Conservation (phyloP, 2,113 vertebrate species). For the Pao palembangensis region DNA sequence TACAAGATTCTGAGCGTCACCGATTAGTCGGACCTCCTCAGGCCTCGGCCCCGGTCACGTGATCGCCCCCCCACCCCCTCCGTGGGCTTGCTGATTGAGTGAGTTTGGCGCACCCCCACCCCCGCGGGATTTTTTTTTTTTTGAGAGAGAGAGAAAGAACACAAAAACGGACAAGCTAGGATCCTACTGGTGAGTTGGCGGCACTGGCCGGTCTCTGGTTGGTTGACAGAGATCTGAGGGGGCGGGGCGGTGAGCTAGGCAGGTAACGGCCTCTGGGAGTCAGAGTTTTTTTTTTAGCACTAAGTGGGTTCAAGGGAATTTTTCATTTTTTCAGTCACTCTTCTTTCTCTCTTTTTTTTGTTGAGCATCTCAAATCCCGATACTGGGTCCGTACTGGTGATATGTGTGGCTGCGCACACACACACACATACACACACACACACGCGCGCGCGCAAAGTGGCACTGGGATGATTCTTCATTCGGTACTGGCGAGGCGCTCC, state of each 20-base stretch:
- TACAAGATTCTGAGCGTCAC: slow-evolving; percentile 76
- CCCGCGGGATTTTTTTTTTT: slow-evolving; percentile 36
- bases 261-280: slow-evolving; percentile 42
- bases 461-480: slow-evolving; percentile 40
- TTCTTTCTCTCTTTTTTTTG: slow-evolving; percentile 20
- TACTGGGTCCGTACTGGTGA: slow-evolving; percentile 37
- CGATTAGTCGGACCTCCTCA: slow-evolving; percentile 62
- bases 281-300: slow-evolving; percentile 46
- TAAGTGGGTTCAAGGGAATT: slow-evolving; percentile 33
- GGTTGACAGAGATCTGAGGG: slow-evolving; percentile 45
- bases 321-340: slow-evolving; percentile 14
- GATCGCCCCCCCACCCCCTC: slow-evolving; percentile 16
- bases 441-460: slow-evolving; percentile 2
- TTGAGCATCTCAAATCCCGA: slow-evolving; percentile 31
- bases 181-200: slow-evolving; percentile 68
- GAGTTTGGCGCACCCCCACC: slow-evolving; percentile 49
- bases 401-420: slow-evolving; percentile 16
- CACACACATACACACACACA: too few relatives aligned
- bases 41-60: slow-evolving; percentile 43
- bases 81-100: slow-evolving; percentile 52
- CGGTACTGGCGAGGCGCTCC: slow-evolving; percentile 16
- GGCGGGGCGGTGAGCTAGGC: slow-evolving; percentile 37
- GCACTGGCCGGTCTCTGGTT: slow-evolving; percentile 57
- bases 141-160: slow-evolving; percentile 42
- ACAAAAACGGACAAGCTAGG: slow-evolving; percentile 67